These are phyloP conservation scores for Pseudococcus jackbeardsleyi DNA, from an alignment of 2,888 invertebrate species.

Conservation along the genomic window DNA sequence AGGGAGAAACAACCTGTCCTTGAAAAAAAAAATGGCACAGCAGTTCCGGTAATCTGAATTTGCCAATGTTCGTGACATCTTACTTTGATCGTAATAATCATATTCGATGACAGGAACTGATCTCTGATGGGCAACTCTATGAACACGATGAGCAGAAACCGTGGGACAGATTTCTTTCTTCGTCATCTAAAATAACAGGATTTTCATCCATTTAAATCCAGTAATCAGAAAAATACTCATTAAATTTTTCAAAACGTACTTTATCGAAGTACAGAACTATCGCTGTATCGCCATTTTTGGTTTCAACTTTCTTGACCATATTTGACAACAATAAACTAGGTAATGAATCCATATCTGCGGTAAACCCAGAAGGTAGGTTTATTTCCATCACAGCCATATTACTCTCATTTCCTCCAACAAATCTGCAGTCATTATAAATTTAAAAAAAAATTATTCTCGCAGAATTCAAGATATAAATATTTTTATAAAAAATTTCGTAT, in stretches of 20 bases:
- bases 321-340: conserved; percentile 76
- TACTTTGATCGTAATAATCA: conserved; percentile 94
- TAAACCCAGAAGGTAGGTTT: conserved; percentile 90
- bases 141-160: conserved; percentile 84
- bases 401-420: conserved; percentile 78
- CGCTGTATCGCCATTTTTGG: conserved; percentile 77
- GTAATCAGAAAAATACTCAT: not conserved
- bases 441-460: not conserved
- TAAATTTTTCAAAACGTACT: conserved; percentile 70
- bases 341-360: conserved; percentile 82
- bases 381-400: conserved; percentile 94
- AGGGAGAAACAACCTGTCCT: too few species aligned
- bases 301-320: conserved; percentile 78
- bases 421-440: conserved; percentile 71
- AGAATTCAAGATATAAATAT: not conserved
- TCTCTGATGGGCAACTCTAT: conserved; percentile 87
- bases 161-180: conserved; percentile 83
- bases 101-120: conserved; percentile 87
- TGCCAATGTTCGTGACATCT: conserved; percentile 70
- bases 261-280: conserved; percentile 82
- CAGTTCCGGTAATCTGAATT: not conserved
- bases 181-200: conserved; percentile 70
- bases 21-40: too few species aligned
- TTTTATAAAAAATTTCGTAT: not conserved
- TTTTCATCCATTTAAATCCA: not conserved